These are phyloP conservation scores for Dendrolimus pini DNA, from an alignment of 2,888 invertebrate species.

Conservation along the genomic window DNA sequence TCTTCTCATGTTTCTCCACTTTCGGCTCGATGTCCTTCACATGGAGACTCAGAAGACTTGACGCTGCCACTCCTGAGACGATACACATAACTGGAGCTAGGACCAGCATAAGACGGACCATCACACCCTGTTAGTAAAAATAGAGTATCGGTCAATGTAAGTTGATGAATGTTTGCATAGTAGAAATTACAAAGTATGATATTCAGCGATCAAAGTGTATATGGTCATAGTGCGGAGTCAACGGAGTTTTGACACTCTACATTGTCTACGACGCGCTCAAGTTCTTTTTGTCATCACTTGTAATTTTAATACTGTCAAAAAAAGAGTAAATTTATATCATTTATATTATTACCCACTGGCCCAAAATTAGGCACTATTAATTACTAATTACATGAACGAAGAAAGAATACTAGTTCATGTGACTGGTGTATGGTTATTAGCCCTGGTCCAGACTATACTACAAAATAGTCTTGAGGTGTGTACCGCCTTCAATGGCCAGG, in stretches of 20 bases:
- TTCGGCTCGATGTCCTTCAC: slow-evolving; percentile 87
- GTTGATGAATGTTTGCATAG: slow-evolving; percentile 2
- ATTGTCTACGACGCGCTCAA: slow-evolving; percentile 55
- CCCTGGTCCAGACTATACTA: too few relatives aligned
- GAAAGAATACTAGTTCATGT: too few relatives aligned
- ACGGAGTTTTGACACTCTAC: slow-evolving; percentile 46
- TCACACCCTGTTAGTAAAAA: slow-evolving; percentile 86
- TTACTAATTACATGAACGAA: too few relatives aligned
- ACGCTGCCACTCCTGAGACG: slow-evolving; percentile 95
- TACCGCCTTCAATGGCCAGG: too few relatives aligned
- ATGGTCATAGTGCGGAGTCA: slow-evolving; percentile 67
- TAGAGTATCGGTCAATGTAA: slow-evolving; percentile 12
- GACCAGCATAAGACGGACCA: slow-evolving; percentile 99
- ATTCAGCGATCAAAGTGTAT: slow-evolving; percentile 81
- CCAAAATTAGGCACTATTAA: too few relatives aligned
- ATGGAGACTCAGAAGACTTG: slow-evolving; percentile 88
- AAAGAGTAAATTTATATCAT: too few relatives aligned
- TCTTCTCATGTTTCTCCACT: slow-evolving; percentile 81
- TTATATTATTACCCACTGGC: too few relatives aligned
- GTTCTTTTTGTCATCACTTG: slow-evolving; percentile 53
- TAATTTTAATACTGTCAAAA: background rate
- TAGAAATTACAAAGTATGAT: background rate
- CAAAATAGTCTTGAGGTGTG: too few relatives aligned
- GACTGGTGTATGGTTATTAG: too few relatives aligned
- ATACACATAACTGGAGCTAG: slow-evolving; percentile 99